Evolutionary conservation across 2,113 vertebrate genomes (phyloP).

Genomic region (Microcebus jonahi): DNA sequence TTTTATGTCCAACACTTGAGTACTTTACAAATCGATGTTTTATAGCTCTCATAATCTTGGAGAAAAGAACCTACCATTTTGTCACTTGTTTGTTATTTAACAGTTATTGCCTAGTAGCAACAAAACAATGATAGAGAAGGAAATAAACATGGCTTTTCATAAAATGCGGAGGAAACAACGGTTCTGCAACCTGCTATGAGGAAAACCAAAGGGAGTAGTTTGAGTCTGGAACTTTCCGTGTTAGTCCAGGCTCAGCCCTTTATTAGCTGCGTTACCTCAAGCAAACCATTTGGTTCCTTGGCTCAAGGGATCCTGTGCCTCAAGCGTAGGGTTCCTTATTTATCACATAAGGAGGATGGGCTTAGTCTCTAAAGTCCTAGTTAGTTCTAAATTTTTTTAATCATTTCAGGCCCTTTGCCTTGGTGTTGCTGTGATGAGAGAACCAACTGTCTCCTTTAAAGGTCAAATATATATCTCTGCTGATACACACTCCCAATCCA

Average conservation of each 20-base stretch:
- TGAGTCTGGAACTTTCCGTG: background rate
- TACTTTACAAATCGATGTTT: background rate
- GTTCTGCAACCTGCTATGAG: background rate
- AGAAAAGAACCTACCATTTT: background rate
- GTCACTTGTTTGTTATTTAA: constrained; percentile 17
- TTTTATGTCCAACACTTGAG: background rate
- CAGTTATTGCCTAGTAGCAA: constrained; percentile 17
- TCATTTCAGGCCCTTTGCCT: background rate
- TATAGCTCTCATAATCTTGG: background rate
- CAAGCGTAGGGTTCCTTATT: background rate
- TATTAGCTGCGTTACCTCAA: background rate
- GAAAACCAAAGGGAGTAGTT: background rate
- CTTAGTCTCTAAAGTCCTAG: background rate
- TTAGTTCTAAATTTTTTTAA: background rate
- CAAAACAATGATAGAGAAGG: background rate
- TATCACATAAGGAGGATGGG: background rate
- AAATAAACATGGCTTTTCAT: background rate
- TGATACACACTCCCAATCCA: background rate
- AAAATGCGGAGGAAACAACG: constrained; percentile 33
- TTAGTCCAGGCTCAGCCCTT: background rate
- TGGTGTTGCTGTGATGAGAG: constrained; percentile 8
- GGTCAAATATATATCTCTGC: background rate
- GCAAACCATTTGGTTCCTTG: background rate
- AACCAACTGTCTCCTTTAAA: background rate
- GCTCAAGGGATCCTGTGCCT: no score